Conservation (phyloP, 1,140 invertebrate species). For the Bombus waltoni region DNA sequence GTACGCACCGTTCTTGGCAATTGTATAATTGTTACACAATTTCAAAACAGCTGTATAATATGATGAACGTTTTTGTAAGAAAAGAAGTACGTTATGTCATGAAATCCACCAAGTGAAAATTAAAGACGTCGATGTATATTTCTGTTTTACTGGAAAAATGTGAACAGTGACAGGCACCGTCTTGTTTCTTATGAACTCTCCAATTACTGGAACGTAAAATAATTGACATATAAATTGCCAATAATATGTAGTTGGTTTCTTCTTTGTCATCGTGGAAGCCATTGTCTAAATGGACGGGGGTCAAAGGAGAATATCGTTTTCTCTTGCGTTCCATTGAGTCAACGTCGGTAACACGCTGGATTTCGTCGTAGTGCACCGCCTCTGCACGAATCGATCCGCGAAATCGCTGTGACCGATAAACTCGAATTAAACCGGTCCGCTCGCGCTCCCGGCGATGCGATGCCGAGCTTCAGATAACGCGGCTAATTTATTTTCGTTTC, state of each 20-base stretch:
- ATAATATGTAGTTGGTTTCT: not conserved
- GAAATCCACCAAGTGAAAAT: too few species aligned
- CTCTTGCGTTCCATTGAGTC: not conserved
- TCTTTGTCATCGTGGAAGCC: not conserved
- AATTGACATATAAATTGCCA: conserved; percentile 12
- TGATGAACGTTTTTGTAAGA: too few species aligned
- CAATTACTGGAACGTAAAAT: not conserved
- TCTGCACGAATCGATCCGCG: conserved; percentile 5
- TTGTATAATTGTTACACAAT: too few species aligned
- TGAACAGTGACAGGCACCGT: too few species aligned
- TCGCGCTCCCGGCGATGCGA: not conserved
- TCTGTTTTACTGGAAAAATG: too few species aligned
- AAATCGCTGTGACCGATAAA: conserved; percentile 12
- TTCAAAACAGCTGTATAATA: too few species aligned
- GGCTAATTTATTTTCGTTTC: conserved; percentile 30
- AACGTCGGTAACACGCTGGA: not conserved
- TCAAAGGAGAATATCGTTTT: not conserved
- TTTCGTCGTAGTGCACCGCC: too few species aligned
- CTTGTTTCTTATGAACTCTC: not conserved
- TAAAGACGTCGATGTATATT: too few species aligned
- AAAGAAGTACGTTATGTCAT: too few species aligned
- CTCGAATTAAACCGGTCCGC: conserved; percentile 5
- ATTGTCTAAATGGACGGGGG: too few species aligned
- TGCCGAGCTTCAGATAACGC: conserved; percentile 6
- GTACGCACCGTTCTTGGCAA: too few species aligned